A percentile compares a stretch with the other conserved stretches of the same genome.
Conservation (phyloP, 2,113 vertebrate species). For the Peucedramus taeniatus region DNA sequence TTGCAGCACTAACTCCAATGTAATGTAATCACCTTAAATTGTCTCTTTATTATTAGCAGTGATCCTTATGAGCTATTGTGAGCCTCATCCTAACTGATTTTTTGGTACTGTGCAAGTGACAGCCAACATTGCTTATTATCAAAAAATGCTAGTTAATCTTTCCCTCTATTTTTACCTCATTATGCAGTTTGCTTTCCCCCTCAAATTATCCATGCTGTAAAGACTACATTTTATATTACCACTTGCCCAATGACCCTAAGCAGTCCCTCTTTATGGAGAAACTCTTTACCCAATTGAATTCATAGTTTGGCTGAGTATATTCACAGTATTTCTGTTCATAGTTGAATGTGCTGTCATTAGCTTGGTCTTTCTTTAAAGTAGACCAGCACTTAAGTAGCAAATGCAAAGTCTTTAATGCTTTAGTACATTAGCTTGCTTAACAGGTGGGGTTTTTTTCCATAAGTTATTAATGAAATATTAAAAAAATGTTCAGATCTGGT, state of each 20-base stretch:
- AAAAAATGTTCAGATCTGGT: not conserved
- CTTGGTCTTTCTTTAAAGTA: not conserved
- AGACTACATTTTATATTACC: not conserved
- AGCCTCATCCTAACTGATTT: not conserved
- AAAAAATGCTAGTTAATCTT: not conserved
- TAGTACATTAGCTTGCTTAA: not conserved
- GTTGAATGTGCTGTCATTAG: not conserved
- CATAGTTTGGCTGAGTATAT: not conserved
- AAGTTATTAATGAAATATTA: not conserved
- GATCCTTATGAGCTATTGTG: not conserved
- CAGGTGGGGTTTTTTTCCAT: fast-evolving
- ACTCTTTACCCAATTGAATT: not conserved
- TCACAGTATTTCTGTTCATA: not conserved
- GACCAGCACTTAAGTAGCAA: not conserved
- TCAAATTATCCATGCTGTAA: not conserved
- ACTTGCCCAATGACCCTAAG: not conserved
- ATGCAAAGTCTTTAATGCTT: not conserved
- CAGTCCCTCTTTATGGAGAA: not conserved
- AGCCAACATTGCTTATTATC: not conserved
- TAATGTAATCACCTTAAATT: not conserved
- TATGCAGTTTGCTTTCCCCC: not conserved
- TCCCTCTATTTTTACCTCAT: not conserved
- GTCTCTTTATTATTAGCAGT: not conserved
- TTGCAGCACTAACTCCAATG: not conserved
- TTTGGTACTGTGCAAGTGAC: not conserved